phyloP scores from a whole-genome alignment of 1,140 invertebrate genomes.

The Mizuhopecten yessoensis region DNA sequence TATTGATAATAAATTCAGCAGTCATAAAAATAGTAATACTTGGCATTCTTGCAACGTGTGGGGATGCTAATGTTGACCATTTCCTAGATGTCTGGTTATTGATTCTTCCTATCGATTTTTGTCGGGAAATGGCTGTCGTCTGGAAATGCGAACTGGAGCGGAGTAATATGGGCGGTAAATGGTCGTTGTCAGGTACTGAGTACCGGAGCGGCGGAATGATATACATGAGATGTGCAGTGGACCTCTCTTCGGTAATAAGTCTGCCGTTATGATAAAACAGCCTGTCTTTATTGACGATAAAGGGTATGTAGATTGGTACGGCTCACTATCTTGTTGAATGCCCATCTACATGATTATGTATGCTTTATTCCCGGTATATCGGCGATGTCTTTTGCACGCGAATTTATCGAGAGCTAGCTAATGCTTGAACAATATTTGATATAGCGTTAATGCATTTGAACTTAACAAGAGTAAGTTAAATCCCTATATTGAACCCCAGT shows the following conservation, averaged over 20 bases:
- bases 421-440: neutral
- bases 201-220: neutral
- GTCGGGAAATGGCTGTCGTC: neutral
- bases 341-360: neutral
- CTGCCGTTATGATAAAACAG: neutral
- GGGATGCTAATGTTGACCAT: neutral
- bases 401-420: neutral
- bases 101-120: constrained; percentile 15
- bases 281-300: neutral
- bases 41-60: neutral
- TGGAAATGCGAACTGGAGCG: neutral
- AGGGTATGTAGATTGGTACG: neutral
- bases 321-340: neutral
- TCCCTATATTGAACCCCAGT: neutral
- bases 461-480: neutral
- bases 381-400: neutral
- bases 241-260: neutral
- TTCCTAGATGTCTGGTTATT: neutral
- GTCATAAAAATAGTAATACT: neutral
- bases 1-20: neutral
- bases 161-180: neutral
- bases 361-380: neutral
- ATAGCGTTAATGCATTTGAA: neutral
- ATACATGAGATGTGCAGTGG: neutral
- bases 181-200: neutral